Percentiles rank a stretch among this genome's conserved stretches.
Conservation (phyloP, 2,113 vertebrate genomes). For the Hypocryptadius cinnamomeus region DNA sequence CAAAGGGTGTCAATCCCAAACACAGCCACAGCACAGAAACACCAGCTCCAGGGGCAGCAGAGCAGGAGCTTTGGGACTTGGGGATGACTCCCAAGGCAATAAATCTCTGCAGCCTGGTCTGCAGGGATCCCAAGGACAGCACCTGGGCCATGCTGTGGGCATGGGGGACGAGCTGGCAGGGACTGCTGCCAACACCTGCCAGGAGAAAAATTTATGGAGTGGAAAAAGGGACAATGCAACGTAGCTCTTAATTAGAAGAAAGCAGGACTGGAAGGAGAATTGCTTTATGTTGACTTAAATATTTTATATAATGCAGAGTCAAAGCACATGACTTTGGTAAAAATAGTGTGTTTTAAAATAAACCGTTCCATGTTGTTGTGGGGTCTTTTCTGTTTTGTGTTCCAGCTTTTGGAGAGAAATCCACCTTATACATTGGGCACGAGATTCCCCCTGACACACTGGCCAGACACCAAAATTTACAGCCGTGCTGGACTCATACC, state of each 20-base stretch:
- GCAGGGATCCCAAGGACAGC: not conserved
- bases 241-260: not conserved
- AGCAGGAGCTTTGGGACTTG: not conserved
- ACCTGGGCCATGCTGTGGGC: not conserved
- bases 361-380: fast-evolving
- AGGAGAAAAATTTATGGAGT: not conserved
- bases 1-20: not conserved
- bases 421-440: conserved; percentile 11
- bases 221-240: not conserved
- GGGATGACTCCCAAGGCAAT: not conserved
- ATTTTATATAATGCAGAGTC: not conserved
- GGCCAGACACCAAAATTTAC: conserved; percentile 63
- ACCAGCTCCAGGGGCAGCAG: fast-evolving
- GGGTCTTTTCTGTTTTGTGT: not conserved
- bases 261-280: not conserved
- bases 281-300: not conserved
- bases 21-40: not conserved
- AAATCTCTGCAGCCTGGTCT: not conserved
- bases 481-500: conserved; percentile 54
- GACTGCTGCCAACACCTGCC: not conserved
- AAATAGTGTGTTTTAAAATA: not conserved
- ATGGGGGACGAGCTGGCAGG: not conserved
- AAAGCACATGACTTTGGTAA: not conserved
- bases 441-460: conserved; percentile 42
- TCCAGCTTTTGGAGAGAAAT: conserved; percentile 50